Percentiles rank a stretch among this genome's conserved stretches.
Conservation (phyloP, 64 coral and sea anemone species). For the Pocillopora verrucosa region DNA sequence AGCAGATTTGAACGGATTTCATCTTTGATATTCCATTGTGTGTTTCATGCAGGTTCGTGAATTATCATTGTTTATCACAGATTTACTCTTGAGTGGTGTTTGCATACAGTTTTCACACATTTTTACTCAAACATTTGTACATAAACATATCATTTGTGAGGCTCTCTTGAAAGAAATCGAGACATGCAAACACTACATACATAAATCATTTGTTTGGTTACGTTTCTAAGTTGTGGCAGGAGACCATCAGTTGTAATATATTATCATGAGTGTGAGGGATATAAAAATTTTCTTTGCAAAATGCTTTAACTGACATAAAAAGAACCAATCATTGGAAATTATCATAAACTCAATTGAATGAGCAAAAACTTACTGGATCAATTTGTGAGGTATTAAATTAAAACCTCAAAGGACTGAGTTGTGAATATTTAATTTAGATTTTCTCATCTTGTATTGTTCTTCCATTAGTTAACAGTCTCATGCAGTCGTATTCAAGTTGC, state of each 20-base stretch:
- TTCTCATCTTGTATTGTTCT: background rate
- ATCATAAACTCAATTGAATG: too few relatives aligned
- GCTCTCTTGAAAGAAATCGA: background rate
- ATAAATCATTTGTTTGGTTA: background rate
- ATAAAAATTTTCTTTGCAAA: background rate
- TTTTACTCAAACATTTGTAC: slow-evolving; percentile 27
- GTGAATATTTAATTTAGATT: background rate
- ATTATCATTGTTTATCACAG: background rate
- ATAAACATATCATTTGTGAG: slow-evolving; percentile 18
- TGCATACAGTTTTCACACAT: slow-evolving; percentile 12
- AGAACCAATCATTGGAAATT: background rate
- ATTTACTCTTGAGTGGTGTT: slow-evolving; percentile 22
- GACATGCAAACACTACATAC: background rate
- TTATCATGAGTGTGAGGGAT: background rate
- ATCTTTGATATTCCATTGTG: background rate
- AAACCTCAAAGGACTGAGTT: background rate
- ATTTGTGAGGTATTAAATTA: background rate
- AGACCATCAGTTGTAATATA: background rate
- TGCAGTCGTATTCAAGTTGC: background rate
- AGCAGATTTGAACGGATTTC: slow-evolving; percentile 21
- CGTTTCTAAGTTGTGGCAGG: background rate
- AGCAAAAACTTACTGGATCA: background rate
- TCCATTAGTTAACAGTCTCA: background rate
- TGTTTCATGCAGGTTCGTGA: slow-evolving; percentile 16
- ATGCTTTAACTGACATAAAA: background rate